A percentile compares a stretch with the other conserved stretches of the same genome.
Evolutionary conservation across 1,140 invertebrate genomes (phyloP).

Genomic region (Papilio glaucus): DNA sequence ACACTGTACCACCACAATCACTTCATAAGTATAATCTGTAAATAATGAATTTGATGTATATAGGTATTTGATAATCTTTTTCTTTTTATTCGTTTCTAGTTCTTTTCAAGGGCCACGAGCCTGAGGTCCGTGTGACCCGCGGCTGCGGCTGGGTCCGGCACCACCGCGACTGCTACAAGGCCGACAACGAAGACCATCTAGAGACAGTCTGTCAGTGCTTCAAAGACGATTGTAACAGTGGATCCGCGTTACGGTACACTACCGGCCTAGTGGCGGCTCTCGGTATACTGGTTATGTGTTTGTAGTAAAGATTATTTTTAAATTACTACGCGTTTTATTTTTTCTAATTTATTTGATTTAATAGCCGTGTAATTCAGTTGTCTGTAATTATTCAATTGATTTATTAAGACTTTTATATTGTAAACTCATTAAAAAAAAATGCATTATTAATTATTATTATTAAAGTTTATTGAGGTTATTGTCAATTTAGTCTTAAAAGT

Average conservation of each 20-base stretch:
- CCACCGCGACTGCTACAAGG: conserved; percentile 77
- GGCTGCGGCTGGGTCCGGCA: conserved; percentile 82
- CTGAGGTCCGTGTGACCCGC: conserved; percentile 79
- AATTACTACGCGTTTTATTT: not conserved
- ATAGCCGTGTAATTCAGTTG: no score
- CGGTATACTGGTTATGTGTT: conserved; percentile 14
- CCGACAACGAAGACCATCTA: conserved; percentile 83
- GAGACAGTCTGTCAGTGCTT: conserved; percentile 84
- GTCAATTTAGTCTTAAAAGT: not conserved
- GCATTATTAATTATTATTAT: no score
- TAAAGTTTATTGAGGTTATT: no score
- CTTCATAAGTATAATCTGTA: no score
- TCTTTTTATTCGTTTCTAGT: conserved; percentile 66
- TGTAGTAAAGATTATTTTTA: conserved; percentile 23
- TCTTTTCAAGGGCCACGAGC: conserved; percentile 66
- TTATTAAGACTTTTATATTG: no score
- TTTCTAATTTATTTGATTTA: not conserved
- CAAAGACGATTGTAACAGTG: conserved; percentile 81
- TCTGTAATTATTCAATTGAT: no score
- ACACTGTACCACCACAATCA: no score
- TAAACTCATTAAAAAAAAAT: no score
- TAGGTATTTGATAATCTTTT: no score
- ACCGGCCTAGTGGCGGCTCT: conserved; percentile 27
- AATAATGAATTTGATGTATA: no score
- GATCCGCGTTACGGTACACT: conserved; percentile 29